phyloP scores from a whole-genome alignment of 2,797 vertebrate genomes.

The Acanthis flammea region DNA sequence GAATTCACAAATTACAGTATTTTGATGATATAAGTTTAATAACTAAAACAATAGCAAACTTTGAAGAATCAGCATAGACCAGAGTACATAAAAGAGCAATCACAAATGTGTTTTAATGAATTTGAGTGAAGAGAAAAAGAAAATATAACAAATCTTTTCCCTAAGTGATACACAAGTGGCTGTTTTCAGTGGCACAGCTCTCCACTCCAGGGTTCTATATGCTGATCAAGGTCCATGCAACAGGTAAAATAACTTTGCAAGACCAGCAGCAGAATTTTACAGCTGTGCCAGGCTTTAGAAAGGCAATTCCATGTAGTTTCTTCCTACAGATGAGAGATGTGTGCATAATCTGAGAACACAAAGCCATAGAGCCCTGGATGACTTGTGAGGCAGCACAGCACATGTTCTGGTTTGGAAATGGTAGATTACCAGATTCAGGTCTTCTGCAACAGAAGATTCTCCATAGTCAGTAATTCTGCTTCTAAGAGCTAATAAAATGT shows the following conservation, averaged over 20 bases:
- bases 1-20: not conserved
- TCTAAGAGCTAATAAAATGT: not conserved
- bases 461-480: not conserved
- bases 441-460: not conserved
- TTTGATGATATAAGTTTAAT: not conserved
- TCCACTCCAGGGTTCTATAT: not conserved
- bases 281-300: not conserved
- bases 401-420: not conserved
- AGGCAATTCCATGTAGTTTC: not conserved
- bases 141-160: not conserved
- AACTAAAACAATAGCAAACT: not conserved
- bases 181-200: not conserved
- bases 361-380: not conserved
- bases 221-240: not conserved
- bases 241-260: not conserved
- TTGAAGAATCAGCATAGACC: not conserved
- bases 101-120: constrained; percentile 9
- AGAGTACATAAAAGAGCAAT: not conserved
- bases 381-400: not conserved
- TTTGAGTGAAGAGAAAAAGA: not conserved
- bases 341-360: not conserved
- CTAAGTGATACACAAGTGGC: not conserved
- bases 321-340: not conserved
- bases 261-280: not conserved
- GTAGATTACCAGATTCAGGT: not conserved